Conservation (phyloP, 2,113 vertebrate species). For the Lophius piscatorius region DNA sequence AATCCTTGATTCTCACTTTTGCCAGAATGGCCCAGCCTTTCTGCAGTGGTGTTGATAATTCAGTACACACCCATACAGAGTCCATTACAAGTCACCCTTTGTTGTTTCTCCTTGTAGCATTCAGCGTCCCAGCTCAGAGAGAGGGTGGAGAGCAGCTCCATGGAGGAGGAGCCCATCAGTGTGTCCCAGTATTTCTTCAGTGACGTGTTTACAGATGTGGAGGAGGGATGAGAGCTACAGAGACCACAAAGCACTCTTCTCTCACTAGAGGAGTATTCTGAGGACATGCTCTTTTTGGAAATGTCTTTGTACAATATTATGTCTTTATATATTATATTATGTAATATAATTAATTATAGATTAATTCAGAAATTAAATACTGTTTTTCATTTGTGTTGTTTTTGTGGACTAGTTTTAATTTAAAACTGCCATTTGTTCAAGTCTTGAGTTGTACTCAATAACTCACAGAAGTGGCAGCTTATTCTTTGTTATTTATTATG, state of each 20-base stretch:
- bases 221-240: slow-evolving; percentile 68
- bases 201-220: slow-evolving; percentile 94
- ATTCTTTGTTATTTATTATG: too few species aligned
- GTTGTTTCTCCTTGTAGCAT: slow-evolving; percentile 14
- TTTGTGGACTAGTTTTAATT: neutral
- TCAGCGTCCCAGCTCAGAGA: neutral
- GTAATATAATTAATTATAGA: too few species aligned
- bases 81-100: neutral
- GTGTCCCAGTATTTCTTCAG: slow-evolving; percentile 91
- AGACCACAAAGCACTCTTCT: too few species aligned
- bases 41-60: too few species aligned
- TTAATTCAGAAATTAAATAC: slow-evolving; percentile 27
- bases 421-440: neutral
- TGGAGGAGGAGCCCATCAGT: slow-evolving; percentile 80
- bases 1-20: too few species aligned
- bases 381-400: neutral
- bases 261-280: too few species aligned
- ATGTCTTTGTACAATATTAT: slow-evolving; percentile 5
- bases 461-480: too few species aligned
- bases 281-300: neutral
- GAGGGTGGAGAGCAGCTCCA: slow-evolving; percentile 31
- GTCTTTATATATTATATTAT: slow-evolving; percentile 11
- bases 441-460: neutral
- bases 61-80: neutral
- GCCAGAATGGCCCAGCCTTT: too few species aligned